A percentile compares a stretch with the other conserved stretches of the same genome.
Conservation (phyloP, 2,888 invertebrate genomes). For the Antheraea yamamai region DNA sequence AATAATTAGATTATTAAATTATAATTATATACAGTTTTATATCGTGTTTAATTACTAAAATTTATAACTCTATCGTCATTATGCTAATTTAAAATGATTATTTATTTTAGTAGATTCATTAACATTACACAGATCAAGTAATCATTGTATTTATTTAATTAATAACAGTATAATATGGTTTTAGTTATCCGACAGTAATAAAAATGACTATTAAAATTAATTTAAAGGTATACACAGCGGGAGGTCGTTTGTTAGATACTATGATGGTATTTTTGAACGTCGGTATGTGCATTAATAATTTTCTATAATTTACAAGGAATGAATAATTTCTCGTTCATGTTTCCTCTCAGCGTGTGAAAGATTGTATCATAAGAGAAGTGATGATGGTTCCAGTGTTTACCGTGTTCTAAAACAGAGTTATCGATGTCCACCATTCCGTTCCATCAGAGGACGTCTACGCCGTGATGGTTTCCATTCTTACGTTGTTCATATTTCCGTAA, state of each 20-base stretch:
- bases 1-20: background rate
- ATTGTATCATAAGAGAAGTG: background rate
- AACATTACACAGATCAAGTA: conserved; percentile 7
- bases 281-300: conserved; percentile 9
- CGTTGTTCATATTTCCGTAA: too few species aligned
- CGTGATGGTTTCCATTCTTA: too few species aligned
- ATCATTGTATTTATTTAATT: conserved; percentile 21
- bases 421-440: too few species aligned
- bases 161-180: conserved; percentile 11
- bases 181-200: conserved; percentile 19
- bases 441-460: too few species aligned
- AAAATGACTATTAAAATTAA: conserved; percentile 26
- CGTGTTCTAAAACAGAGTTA: too few species aligned
- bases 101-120: background rate
- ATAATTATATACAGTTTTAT: background rate
- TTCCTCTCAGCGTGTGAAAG: background rate
- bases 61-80: background rate
- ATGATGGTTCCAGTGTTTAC: too few species aligned
- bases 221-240: conserved; percentile 15
- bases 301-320: background rate
- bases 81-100: background rate
- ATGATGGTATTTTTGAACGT: background rate
- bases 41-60: background rate
- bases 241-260: background rate
- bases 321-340: background rate